A percentile compares a stretch with the other conserved stretches of the same genome.
phyloP scores from a whole-genome alignment of 1,140 invertebrate species.

The Drosophila busckii region DNA sequence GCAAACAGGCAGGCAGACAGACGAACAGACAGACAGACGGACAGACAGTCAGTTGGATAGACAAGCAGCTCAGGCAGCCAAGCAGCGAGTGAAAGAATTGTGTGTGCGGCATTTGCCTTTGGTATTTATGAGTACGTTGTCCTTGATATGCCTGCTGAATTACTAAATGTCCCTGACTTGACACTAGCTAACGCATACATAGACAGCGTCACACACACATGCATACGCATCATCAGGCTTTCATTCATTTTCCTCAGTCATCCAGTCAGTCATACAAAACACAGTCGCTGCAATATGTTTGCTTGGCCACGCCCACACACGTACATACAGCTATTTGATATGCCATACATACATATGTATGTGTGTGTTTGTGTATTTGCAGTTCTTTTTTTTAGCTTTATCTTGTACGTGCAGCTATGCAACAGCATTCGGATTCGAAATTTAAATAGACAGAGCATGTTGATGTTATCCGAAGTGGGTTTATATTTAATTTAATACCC shows the following conservation, averaged over 20 bases:
- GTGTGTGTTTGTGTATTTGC: not conserved
- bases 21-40: slow-evolving; percentile 39
- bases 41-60: slow-evolving; percentile 20
- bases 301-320: slow-evolving; percentile 49
- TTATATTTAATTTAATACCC: slow-evolving; percentile 72
- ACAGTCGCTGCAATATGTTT: slow-evolving; percentile 57
- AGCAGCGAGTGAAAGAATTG: not conserved
- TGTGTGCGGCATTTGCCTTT: slow-evolving; percentile 65
- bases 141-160: slow-evolving; percentile 73
- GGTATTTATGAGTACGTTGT: slow-evolving; percentile 77
- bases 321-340: slow-evolving; percentile 23
- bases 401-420: slow-evolving; percentile 67
- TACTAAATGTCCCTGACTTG: slow-evolving; percentile 75
- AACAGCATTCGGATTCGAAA: slow-evolving; percentile 47
- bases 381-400: slow-evolving; percentile 64
- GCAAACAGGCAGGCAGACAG: slow-evolving; percentile 30
- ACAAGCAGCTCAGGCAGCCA: not conserved
- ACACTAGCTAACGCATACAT: slow-evolving; percentile 58
- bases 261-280: slow-evolving; percentile 30
- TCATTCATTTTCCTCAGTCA: slow-evolving; percentile 51
- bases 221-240: slow-evolving; percentile 43
- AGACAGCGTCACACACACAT: slow-evolving; percentile 10
- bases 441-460: slow-evolving; percentile 74
- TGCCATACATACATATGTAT: not conserved
- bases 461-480: slow-evolving; percentile 71